Evolutionary conservation across 2,797 vertebrate genomes (phyloP).

Genomic region (Myotis findleyi): DNA sequence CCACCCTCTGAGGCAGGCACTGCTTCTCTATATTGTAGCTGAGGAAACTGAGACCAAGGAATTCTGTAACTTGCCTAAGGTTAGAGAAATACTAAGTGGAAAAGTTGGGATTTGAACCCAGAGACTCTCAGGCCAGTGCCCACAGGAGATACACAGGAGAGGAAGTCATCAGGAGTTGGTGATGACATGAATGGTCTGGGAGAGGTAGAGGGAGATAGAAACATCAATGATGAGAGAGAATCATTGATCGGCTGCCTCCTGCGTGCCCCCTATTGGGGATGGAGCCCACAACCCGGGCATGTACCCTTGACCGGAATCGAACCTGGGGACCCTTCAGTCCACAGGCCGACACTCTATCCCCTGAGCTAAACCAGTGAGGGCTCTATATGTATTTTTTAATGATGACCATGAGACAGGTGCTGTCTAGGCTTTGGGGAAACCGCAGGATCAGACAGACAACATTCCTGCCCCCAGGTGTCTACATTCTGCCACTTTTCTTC

Average conservation of each 20-base stretch:
- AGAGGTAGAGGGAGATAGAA: not conserved
- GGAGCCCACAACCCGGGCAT: not conserved
- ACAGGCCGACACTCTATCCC: not conserved
- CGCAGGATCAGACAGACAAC: not conserved
- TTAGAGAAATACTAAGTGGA: not conserved
- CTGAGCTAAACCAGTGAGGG: not conserved
- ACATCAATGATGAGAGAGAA: not conserved
- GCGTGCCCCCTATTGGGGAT: not conserved
- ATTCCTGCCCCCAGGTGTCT: not conserved
- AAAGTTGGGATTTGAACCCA: not conserved
- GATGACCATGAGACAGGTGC: not conserved
- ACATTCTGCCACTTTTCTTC: not conserved
- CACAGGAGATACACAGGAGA: not conserved
- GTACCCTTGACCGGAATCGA: not conserved
- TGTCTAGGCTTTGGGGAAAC: not conserved
- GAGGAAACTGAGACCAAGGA: not conserved
- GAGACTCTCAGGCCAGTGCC: not conserved
- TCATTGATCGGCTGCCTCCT: not conserved
- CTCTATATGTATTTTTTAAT: not conserved
- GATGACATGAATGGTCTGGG: not conserved
- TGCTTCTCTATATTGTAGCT: not conserved
- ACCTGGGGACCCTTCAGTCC: not conserved
- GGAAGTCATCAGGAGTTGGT: not conserved
- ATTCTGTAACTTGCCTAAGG: not conserved
- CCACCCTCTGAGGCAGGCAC: not conserved